phyloP scores from a whole-genome alignment of 2,797 vertebrate species.

The Acanthis flammea region DNA sequence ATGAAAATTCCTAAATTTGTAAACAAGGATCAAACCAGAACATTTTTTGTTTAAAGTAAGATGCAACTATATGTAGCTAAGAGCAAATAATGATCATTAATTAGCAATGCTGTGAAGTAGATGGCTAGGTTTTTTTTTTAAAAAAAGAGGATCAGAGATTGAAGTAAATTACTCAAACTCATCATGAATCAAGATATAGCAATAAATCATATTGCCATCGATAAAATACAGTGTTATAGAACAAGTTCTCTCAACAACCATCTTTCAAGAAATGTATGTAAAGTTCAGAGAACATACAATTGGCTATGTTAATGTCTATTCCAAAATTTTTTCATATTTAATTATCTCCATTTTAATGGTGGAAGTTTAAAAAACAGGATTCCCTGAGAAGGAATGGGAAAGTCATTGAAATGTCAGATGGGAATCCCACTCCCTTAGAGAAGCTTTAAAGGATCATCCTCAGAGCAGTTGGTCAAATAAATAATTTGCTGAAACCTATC shows the following conservation, averaged over 20 bases:
- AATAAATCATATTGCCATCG: neutral
- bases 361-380: neutral
- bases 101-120: neutral
- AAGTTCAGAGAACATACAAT: neutral
- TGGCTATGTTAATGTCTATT: neutral
- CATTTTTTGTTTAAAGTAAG: neutral
- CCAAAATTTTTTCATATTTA: neutral
- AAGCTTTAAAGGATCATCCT: neutral
- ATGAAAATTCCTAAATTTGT: neutral
- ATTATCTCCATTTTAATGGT: neutral
- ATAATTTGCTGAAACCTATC: neutral
- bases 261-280: neutral
- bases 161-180: neutral
- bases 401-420: neutral
- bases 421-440: neutral
- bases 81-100: neutral
- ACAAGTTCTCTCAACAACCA: accelerated
- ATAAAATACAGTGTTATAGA: neutral
- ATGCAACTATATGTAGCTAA: neutral
- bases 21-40: neutral
- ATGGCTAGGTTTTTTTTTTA: accelerated
- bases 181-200: neutral
- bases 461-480: neutral
- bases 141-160: neutral
- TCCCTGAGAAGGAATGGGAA: neutral